Evolutionary conservation across 2,797 vertebrate genomes (phyloP).

Genomic region (Cygnus olor): DNA sequence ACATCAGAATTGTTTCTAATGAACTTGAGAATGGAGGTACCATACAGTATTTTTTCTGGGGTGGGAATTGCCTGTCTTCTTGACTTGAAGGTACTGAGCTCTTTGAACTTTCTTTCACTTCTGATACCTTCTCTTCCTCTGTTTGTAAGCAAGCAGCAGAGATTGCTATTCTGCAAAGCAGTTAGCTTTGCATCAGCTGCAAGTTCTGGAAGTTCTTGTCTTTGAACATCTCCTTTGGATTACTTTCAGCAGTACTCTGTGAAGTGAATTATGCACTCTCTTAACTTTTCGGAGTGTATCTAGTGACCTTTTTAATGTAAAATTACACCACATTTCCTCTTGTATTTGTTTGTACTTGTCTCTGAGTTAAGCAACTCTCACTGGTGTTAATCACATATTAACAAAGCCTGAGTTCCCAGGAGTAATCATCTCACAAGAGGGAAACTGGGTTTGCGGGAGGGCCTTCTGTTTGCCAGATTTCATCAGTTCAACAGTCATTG

Average conservation of each 20-base stretch:
- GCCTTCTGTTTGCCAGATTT: slow-evolving; percentile 44
- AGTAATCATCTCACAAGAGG: slow-evolving; percentile 22
- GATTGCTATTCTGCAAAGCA: background rate
- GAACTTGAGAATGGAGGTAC: background rate
- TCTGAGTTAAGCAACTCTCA: slow-evolving; percentile 8
- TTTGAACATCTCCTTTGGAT: slow-evolving; percentile 7
- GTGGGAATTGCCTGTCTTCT: background rate
- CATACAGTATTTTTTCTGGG: background rate
- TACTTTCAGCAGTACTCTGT: background rate
- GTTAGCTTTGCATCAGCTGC: background rate
- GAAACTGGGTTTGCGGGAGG: slow-evolving; percentile 38
- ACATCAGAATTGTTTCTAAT: background rate
- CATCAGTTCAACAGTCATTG: background rate
- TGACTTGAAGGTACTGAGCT: background rate
- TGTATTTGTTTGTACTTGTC: background rate
- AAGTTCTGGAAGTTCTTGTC: background rate
- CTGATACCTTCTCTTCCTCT: background rate
- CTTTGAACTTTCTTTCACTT: background rate
- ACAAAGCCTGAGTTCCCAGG: slow-evolving; percentile 5
- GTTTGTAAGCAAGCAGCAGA: background rate
- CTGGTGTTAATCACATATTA: background rate
- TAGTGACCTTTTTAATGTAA: background rate
- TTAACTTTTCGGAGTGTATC: background rate
- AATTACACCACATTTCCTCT: background rate
- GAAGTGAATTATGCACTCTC: background rate